Evolutionary conservation across 1,140 invertebrate genomes (phyloP), one percentile per base, ranked within the genome.

Genomic region (Pogonognathellus flavescens): DNA sequence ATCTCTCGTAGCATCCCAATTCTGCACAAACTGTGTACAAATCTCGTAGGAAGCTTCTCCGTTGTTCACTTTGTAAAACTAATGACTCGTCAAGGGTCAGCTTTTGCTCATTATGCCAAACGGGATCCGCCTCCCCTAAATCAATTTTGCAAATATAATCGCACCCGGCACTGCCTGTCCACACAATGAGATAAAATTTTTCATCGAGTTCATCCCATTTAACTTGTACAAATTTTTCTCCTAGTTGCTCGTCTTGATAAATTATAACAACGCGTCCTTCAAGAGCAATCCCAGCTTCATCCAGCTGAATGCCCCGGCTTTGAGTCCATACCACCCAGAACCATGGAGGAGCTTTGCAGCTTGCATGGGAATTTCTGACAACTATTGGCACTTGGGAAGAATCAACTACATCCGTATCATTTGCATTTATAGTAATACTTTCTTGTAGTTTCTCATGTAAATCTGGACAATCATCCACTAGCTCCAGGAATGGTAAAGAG

Each of bases 401-500:
- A 66, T 83, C 82, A 66, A 83, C 59, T 62, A 31, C 82, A 66
- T 83, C 82, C 18, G 31, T 20, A 41, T 20, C 41, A 16, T 66
- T 83, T 16, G 18, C 4, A 76, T 13, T 49, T 70, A n/a, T n/a
- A n/a, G 62, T 70, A 72, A 72, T 76, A 76, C 41, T 76, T 49
- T 49, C 31, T 49, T 41, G 22, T 16, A 31, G 14, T 50, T 31
- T 76, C 49, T 31, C 70, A 76, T 76, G 31, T 16, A 76, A 76
- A n/a, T 76, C 41, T 1, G 70, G 70, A 18, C 70, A 50, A 76
- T 50, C 41, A 41, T 76, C 70, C 6, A 31, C 49, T 0, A 76
- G 22, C n/a, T 76, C 70, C 25, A 76, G 49, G 50, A 86, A 86
- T 16, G 88, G 86, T 49, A 94, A 94, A 13, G 94, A 94, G 91